phyloP scores from a whole-genome alignment of 2,888 invertebrate genomes.

The Epirrhoe tristata region DNA sequence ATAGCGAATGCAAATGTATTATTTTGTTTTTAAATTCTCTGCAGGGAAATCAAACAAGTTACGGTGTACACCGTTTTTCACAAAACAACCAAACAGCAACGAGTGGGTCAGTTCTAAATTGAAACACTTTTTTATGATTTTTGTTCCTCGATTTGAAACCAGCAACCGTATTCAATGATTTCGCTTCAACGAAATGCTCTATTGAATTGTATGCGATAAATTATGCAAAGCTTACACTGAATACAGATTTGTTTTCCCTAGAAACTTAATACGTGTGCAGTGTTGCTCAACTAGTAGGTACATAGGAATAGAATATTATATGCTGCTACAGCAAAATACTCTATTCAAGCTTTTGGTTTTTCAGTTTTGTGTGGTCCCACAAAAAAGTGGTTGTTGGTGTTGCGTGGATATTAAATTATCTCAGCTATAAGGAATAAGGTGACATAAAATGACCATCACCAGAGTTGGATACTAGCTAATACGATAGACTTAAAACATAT shows the following conservation, averaged over 20 bases:
- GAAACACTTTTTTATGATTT: constrained; percentile 11
- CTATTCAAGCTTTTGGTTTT: no score
- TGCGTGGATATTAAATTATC: no score
- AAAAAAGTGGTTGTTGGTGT: no score
- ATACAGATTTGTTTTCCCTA: constrained; percentile 11
- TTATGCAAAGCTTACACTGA: constrained; percentile 1
- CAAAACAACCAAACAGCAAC: constrained; percentile 2
- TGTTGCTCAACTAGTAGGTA: neutral
- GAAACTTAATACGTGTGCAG: constrained; percentile 4
- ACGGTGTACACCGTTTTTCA: neutral
- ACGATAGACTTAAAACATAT: no score
- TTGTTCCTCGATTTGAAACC: constrained; percentile 37
- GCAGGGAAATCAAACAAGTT: neutral
- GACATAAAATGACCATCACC: no score
- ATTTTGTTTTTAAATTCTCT: neutral
- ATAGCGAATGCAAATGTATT: neutral
- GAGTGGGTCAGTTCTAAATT: constrained; percentile 8
- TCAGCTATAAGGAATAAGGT: no score
- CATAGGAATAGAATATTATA: neutral
- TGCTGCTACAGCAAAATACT: no score
- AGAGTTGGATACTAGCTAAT: no score
- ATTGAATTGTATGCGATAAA: constrained; percentile 7
- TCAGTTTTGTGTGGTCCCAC: no score
- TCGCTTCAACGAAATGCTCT: constrained; percentile 6
- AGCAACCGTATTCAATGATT: constrained; percentile 1